Percentiles rank a stretch among this genome's conserved stretches.
phyloP scores from a whole-genome alignment of 2,888 invertebrate species.

The Amphimallon solstitiale region DNA sequence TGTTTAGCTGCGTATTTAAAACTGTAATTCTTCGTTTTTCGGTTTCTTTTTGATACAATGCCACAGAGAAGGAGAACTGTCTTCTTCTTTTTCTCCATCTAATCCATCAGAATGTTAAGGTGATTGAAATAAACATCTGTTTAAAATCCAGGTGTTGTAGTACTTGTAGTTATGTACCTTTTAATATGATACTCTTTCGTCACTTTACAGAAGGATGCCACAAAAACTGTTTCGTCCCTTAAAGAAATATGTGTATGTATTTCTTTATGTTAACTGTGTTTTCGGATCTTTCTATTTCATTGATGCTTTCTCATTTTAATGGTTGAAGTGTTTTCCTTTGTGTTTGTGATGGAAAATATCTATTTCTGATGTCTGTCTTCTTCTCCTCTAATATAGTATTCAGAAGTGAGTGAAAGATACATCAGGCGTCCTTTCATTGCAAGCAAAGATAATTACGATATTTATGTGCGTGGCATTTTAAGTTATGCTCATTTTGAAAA shows the following conservation, averaged over 20 bases:
- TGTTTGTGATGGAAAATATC: neutral
- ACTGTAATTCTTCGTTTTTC: slow-evolving; percentile 45
- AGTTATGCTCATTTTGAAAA: slow-evolving; percentile 16
- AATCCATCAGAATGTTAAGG: slow-evolving; percentile 27
- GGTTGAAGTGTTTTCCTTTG: slow-evolving; percentile 7
- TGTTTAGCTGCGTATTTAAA: slow-evolving; percentile 51
- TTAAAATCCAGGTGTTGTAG: slow-evolving; percentile 34
- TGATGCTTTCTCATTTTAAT: neutral
- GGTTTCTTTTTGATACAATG: slow-evolving; percentile 17
- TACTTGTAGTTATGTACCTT: neutral
- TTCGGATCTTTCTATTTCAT: neutral
- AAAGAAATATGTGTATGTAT: too few species aligned
- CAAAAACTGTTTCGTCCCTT: neutral
- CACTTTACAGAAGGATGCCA: slow-evolving; percentile 17
- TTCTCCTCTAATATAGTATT: neutral
- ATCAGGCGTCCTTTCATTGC: slow-evolving; percentile 16
- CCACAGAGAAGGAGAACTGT: too few species aligned
- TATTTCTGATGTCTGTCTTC: too few species aligned
- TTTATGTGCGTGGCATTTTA: neutral
- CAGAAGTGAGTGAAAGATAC: slow-evolving; percentile 12
- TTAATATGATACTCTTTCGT: slow-evolving; percentile 29
- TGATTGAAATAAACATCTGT: slow-evolving; percentile 36
- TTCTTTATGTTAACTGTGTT: neutral
- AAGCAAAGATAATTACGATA: slow-evolving; percentile 29
- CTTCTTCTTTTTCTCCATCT: neutral